Evolutionary conservation across 1,140 invertebrate genomes (phyloP), one percentile per base, ranked within the genome.

Genomic region (Laodelphax striatellus): DNA sequence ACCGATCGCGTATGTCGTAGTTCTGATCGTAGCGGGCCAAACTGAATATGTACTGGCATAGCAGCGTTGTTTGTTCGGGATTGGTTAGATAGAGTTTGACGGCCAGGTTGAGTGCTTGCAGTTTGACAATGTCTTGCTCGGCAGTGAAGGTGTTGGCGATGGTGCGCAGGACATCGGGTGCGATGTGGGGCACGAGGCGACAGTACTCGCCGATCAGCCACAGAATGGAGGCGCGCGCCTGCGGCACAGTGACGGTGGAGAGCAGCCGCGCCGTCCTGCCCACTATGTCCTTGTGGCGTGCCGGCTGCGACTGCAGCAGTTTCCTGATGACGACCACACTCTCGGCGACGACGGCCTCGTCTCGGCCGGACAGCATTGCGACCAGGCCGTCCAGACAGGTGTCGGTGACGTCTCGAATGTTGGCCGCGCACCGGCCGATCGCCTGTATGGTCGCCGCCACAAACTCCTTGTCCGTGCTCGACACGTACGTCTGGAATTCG

Each of bases 401-500:
- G 72, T 98, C 94, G 0, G 94, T 94, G 11, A 97, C 89, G 69
- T 92, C 88, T 65, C 88, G 86, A 57, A 98, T 95, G 66, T 87
- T 88, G 41, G 90, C 91, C 1, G 93, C 94, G 74, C 90, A 88
- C 63, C 82, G 75, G 19, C 94, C 97, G 68, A 99, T 99, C 1
- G 95, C 94, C 75, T 98, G 94, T 65, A 99, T 97, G 14, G 97
- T 94, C 17, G 94, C 93, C 21, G 92, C 93, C 58, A 97, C 95
- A 79, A 99, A 97, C 67, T 92, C 83, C 67, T 93, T 92, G 73
- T 98, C 94, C 65, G 85, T 87, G 66, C 88, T 94, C 10, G 89
- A 89, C 58, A 99, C 94, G 71, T 99, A 99, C 9, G 95, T 97
- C 79, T 98, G 89, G 70, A 98, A 92, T 77, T 99, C 97, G 57